Evolutionary conservation across 2,797 vertebrate species (phyloP).

Genomic region (Syndactyla subalaris): DNA sequence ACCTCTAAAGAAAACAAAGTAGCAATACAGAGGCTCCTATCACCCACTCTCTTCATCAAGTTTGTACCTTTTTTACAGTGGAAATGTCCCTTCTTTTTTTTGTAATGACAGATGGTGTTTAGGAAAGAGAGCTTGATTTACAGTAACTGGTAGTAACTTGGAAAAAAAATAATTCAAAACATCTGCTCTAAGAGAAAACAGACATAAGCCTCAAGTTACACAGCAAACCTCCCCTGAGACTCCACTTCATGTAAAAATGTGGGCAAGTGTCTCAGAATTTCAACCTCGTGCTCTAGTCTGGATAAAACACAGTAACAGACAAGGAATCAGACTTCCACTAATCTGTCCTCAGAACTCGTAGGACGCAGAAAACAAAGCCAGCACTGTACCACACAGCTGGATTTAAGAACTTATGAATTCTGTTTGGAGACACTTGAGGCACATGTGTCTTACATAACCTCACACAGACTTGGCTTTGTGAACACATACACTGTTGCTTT

Average conservation of each 20-base stretch:
- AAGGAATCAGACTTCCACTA: neutral
- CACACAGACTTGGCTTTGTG: neutral
- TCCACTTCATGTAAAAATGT: neutral
- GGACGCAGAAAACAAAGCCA: neutral
- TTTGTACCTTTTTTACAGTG: neutral
- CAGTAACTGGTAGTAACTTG: neutral
- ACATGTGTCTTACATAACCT: neutral
- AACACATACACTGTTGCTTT: neutral
- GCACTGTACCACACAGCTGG: neutral
- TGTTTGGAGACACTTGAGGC: neutral
- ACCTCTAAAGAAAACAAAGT: neutral
- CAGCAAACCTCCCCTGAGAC: neutral
- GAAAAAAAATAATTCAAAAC: neutral
- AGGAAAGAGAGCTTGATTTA: neutral
- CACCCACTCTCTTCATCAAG: neutral
- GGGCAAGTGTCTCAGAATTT: neutral
- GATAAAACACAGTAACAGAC: neutral
- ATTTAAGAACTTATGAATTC: neutral
- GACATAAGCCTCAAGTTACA: neutral
- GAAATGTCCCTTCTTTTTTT: neutral
- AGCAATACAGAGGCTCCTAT: neutral
- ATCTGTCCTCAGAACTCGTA: neutral
- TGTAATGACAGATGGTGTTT: neutral
- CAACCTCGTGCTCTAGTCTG: neutral
- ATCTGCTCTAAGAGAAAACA: neutral